Evolutionary conservation across 1,140 invertebrate genomes (phyloP).

Genomic region (Delia radicum): DNA sequence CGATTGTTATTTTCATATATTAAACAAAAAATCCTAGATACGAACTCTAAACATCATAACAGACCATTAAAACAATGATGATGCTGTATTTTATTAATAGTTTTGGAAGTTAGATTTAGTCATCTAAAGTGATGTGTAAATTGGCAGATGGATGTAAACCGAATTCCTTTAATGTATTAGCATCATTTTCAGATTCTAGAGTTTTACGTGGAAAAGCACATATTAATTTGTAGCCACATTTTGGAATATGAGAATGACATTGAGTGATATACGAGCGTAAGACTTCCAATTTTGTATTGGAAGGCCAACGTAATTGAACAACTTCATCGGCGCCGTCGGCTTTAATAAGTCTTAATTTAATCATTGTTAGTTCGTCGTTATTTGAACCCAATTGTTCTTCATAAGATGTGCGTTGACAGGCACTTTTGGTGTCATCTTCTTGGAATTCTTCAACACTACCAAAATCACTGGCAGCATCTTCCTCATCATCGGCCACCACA

Average conservation of each 20-base stretch:
- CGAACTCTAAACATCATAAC: neutral
- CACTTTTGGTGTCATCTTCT: conserved; percentile 41
- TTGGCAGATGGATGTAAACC: conserved; percentile 52
- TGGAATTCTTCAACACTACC: conserved; percentile 45
- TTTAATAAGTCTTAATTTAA: conserved; percentile 46
- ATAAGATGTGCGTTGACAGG: conserved; percentile 36
- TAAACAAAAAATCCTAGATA: neutral
- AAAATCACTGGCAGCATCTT: conserved; percentile 36
- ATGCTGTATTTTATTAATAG: neutral
- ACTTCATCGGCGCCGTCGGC: conserved; percentile 44
- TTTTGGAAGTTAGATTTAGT: conserved; percentile 31
- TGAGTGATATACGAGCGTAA: conserved; percentile 45
- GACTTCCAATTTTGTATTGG: conserved; percentile 44
- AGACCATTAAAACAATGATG: neutral
- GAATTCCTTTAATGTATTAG: conserved; percentile 43
- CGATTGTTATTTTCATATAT: no score
- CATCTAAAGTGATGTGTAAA: conserved; percentile 51
- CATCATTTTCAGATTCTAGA: conserved; percentile 43
- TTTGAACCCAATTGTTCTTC: conserved; percentile 42
- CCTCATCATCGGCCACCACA: conserved; percentile 1
- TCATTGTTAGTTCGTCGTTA: conserved; percentile 39
- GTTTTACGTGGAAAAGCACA: conserved; percentile 51
- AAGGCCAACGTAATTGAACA: conserved; percentile 52
- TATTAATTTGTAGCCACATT: conserved; percentile 49
- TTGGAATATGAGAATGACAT: conserved; percentile 50